Evolutionary conservation across 2,888 invertebrate genomes (phyloP).

Genomic region (Rhodophaea formosa): DNA sequence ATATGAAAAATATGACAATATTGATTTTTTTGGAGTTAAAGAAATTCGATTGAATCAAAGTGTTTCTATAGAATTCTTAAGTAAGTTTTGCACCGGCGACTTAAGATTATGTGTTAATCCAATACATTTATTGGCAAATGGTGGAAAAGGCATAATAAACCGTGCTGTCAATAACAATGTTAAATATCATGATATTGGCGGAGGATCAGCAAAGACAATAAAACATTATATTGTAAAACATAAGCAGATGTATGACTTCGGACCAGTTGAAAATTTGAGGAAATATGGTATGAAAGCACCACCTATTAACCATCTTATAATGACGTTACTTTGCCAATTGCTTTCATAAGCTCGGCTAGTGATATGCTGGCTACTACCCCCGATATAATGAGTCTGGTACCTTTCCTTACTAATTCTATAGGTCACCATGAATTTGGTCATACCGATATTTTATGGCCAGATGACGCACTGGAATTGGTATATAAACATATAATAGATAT

Average conservation of each 20-base stretch:
- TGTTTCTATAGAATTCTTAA: constrained; percentile 34
- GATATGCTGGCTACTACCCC: constrained; percentile 44
- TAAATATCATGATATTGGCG: constrained; percentile 33
- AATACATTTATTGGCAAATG: constrained; percentile 40
- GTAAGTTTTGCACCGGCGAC: constrained; percentile 40
- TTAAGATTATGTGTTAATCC: constrained; percentile 39
- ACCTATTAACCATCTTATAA: constrained; percentile 36
- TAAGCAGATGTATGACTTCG: constrained; percentile 45
- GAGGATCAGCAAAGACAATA: constrained; percentile 47
- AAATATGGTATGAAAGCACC: constrained; percentile 34
- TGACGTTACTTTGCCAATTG: constrained; percentile 38
- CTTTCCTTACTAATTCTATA: constrained; percentile 33
- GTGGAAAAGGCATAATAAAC: constrained; percentile 33
- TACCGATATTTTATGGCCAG: constrained; percentile 47
- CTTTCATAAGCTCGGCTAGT: constrained; percentile 41
- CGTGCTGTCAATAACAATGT: constrained; percentile 28
- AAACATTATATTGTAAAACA: constrained; percentile 46
- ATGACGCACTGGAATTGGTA: constrained; percentile 36
- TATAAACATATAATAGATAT: constrained; percentile 26
- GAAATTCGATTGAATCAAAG: constrained; percentile 33
- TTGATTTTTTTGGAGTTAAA: constrained; percentile 34
- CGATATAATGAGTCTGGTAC: constrained; percentile 36
- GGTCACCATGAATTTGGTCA: constrained; percentile 44
- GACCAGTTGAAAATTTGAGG: constrained; percentile 25
- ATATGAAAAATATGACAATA: constrained; percentile 29